A percentile compares a stretch with the other conserved stretches of the same genome.
Evolutionary conservation across 2,113 vertebrate species (phyloP).

Genomic region (Tretioscincus oriximinensis): DNA sequence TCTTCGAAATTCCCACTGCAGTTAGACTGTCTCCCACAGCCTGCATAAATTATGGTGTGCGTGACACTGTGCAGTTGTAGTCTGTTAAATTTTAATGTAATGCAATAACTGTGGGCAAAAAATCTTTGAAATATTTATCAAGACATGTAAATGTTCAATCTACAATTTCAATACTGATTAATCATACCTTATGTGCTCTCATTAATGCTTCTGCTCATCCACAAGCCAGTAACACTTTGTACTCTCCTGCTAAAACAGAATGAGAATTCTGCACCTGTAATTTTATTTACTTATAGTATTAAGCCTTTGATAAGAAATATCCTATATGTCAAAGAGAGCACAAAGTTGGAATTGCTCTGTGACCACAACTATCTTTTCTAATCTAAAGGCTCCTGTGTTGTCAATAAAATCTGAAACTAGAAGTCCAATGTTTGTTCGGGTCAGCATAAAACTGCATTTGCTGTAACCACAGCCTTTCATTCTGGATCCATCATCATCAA

Average conservation of each 20-base stretch:
- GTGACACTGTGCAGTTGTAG: conserved; percentile 24
- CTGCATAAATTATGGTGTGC: neutral
- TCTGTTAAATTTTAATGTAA: conserved; percentile 46
- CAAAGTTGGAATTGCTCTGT: neutral
- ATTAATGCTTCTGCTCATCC: neutral
- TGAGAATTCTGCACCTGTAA: neutral
- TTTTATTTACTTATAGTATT: neutral
- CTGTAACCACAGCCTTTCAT: neutral
- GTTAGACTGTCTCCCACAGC: conserved; percentile 22
- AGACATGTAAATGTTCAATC: conserved; percentile 48
- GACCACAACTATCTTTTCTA: neutral
- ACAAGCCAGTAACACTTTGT: neutral
- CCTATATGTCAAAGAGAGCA: neutral
- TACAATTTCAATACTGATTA: conserved; percentile 27
- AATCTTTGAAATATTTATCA: conserved; percentile 52
- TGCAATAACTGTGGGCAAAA: conserved; percentile 15
- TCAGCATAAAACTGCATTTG: neutral
- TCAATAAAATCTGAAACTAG: neutral
- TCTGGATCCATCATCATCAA: neutral
- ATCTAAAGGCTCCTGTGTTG: neutral
- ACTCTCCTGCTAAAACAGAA: neutral
- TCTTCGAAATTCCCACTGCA: neutral
- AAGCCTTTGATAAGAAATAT: neutral
- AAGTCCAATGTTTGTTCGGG: neutral
- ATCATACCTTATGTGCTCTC: conserved; percentile 3